A percentile compares a stretch with the other conserved stretches of the same genome.
Conservation (phyloP, 2,113 vertebrate species). For the Channa maculata region DNA sequence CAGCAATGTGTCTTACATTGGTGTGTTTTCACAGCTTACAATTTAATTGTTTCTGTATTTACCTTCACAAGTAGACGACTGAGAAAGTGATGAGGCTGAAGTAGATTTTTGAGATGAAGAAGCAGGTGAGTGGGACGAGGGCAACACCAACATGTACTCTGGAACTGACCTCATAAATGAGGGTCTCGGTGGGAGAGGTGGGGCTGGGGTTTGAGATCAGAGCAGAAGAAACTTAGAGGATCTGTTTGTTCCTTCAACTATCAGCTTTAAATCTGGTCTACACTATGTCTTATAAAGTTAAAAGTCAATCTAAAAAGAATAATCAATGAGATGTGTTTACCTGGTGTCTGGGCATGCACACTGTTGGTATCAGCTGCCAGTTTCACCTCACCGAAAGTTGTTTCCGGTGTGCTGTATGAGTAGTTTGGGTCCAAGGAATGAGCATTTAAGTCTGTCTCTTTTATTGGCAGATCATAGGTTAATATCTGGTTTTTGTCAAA, state of each 20-base stretch:
- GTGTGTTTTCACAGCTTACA: neutral
- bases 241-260: neutral
- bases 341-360: neutral
- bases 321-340: slow-evolving; percentile 30
- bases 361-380: neutral
- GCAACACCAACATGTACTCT: slow-evolving; percentile 66
- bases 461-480: slow-evolving; percentile 42
- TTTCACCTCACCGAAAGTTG: slow-evolving; percentile 21
- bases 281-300: neutral
- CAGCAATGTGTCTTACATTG: neutral
- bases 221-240: neutral
- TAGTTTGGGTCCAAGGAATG: slow-evolving; percentile 42
- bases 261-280: neutral
- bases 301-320: neutral
- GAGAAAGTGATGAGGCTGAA: neutral
- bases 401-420: slow-evolving; percentile 45
- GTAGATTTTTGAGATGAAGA: slow-evolving; percentile 16
- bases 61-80: slow-evolving; percentile 17
- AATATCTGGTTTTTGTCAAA: neutral
- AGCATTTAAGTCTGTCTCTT: slow-evolving; percentile 11
- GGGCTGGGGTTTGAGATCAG: slow-evolving; percentile 27
- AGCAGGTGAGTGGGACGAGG: neutral
- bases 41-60: neutral
- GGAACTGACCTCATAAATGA: slow-evolving; percentile 61
- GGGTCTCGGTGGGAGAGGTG: slow-evolving; percentile 66